These are phyloP conservation scores for Sabatieria punctata DNA, from an alignment of 2,888 invertebrate genomes.

Conservation along the genomic window DNA sequence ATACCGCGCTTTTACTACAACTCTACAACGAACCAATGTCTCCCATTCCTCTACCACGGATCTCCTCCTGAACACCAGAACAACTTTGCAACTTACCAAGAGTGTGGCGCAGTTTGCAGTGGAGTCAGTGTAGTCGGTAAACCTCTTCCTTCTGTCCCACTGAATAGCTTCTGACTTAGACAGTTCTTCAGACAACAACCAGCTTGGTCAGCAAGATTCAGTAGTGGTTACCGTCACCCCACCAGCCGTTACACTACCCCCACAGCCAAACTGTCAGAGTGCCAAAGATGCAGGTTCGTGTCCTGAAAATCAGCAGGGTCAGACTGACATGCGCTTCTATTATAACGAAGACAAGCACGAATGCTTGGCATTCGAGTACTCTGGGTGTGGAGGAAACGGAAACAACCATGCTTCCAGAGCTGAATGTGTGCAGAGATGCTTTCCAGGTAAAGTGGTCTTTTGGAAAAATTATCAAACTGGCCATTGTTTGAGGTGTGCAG, in stretches of 20 bases:
- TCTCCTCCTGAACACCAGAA: not conserved
- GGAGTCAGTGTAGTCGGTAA: too few species aligned
- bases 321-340: not conserved
- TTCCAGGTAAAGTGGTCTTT: not conserved
- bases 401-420: not conserved
- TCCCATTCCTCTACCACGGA: not conserved
- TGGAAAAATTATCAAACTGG: too few species aligned
- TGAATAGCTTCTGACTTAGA: too few species aligned
- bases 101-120: too few species aligned
- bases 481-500: too few species aligned
- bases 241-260: not conserved
- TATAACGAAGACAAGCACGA: not conserved
- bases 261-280: not conserved
- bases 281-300: not conserved
- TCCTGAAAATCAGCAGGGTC: not conserved
- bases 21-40: too few species aligned
- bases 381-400: constrained; percentile 2
- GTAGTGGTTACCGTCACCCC: too few species aligned
- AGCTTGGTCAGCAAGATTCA: too few species aligned
- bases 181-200: too few species aligned
- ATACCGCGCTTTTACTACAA: too few species aligned
- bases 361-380: not conserved
- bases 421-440: not conserved
- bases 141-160: too few species aligned
- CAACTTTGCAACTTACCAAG: not conserved